Evolutionary conservation across 2,888 invertebrate genomes (phyloP), one percentile per base, ranked within the genome.

Genomic region (Hyppa rectilinea): DNA sequence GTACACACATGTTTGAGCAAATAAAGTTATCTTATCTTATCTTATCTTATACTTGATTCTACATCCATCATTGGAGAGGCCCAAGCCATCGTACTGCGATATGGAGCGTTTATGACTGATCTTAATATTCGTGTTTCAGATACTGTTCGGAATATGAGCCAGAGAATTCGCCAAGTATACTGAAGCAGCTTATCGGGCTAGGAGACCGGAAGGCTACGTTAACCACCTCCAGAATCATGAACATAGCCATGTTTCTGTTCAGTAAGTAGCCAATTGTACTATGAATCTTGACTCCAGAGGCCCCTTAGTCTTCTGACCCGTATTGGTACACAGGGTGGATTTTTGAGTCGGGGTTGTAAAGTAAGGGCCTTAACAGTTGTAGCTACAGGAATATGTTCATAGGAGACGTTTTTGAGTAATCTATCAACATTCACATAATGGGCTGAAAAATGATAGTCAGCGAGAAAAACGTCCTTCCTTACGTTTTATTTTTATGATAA

Each of bases 121-220:
- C 7, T 12, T 5, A 47, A 26, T 34, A 14, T 9, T 31, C n/a
- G 1, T 58, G 38, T 85, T 86, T 1, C 86, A 95, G 95, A 74
- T 93, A 94, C 71, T 87, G 89, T 4, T 91, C 93, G 0, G 82
- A 87, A 10, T 77, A 85, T 26, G 79, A 83, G 0, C 78, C 88
- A 0, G 82, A 82, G 45, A 52, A 71, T 40, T 80, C 85, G 1
- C 62, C 84, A 1, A 85, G 85, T n/a, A 84, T 87, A 45, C 56
- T 90, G 49, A 88, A 86, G 64, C 91, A 91, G 68, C 72, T 92
- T 6, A 81, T 92, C 20, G 91, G 93, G 2, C 79, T 87, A 26
- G 93, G 92, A 0, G 79, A 82, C 3, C 87, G 85, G 20, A 74
- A 81, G 0, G 88, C 93, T 0, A 88, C 91, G 0, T 81, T 63